Conservation (phyloP, 2,797 vertebrate species). For the Chelmon rostratus region DNA sequence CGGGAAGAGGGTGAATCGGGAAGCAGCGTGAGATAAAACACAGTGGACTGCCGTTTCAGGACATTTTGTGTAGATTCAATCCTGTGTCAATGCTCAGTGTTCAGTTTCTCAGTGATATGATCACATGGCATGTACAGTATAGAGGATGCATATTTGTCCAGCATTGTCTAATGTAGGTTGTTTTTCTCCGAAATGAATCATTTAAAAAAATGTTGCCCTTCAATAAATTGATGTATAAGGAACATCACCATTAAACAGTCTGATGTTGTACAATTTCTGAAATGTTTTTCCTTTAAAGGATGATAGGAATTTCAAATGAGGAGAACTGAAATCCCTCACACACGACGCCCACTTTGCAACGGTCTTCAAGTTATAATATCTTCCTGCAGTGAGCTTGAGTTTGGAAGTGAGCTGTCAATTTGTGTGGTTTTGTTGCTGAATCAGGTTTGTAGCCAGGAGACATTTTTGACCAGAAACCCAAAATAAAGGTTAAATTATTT, state of each 20-base stretch:
- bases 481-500: too few species aligned
- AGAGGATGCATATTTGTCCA: neutral
- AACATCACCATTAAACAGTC: too few species aligned
- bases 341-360: too few species aligned
- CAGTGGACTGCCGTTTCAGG: neutral
- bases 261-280: neutral
- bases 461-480: neutral
- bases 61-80: slow-evolving; percentile 9
- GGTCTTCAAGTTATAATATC: too few species aligned
- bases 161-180: neutral
- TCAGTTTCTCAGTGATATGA: neutral
- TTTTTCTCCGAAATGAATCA: slow-evolving; percentile 28
- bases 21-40: slow-evolving; percentile 22
- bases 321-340: neutral
- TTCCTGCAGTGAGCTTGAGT: too few species aligned
- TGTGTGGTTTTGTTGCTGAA: neutral
- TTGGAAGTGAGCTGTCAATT: neutral
- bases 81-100: neutral
- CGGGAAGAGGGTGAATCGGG: slow-evolving; percentile 8
- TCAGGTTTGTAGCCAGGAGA: neutral
- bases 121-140: too few species aligned
- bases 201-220: neutral
- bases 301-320: neutral
- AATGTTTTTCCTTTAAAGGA: too few species aligned
- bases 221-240: too few species aligned